A percentile compares a stretch with the other conserved stretches of the same genome.
phyloP scores from a whole-genome alignment of 2,888 invertebrate species.

The Vesta saturnalis region DNA sequence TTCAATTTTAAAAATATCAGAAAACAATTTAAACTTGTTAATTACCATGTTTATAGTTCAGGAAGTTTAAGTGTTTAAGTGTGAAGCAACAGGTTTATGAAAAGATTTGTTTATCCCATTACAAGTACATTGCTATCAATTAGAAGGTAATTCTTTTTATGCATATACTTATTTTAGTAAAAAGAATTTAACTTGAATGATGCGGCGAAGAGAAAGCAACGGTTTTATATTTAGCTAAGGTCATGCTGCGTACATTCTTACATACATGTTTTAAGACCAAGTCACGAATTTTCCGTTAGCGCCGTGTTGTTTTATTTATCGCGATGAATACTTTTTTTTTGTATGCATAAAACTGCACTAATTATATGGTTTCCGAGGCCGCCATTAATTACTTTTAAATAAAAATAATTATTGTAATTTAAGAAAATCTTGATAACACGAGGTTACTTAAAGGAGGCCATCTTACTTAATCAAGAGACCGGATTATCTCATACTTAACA shows the following conservation, averaged over 20 bases:
- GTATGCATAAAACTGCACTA: neutral
- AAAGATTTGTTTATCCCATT: neutral
- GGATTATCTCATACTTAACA: neutral
- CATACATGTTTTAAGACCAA: constrained; percentile 25
- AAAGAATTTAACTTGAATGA: constrained; percentile 32
- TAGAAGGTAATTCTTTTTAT: neutral
- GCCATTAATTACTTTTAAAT: too few species aligned
- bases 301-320: constrained; percentile 33
- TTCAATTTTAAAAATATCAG: neutral
- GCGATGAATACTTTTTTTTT: neutral
- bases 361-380: too few species aligned
- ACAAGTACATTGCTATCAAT: neutral
- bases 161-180: constrained; percentile 12
- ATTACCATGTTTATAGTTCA: neutral
- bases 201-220: constrained; percentile 34
- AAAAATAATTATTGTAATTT: too few species aligned
- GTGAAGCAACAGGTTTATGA: too few species aligned
- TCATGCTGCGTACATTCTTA: constrained; percentile 20
- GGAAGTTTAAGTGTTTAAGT: neutral
- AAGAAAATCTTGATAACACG: neutral
- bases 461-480: neutral
- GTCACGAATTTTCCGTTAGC: constrained; percentile 39
- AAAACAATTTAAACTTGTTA: too few species aligned
- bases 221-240: constrained; percentile 39
- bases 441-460: neutral